Conservation (phyloP, 1,140 invertebrate genomes). For the Drosophila arawakana region DNA sequence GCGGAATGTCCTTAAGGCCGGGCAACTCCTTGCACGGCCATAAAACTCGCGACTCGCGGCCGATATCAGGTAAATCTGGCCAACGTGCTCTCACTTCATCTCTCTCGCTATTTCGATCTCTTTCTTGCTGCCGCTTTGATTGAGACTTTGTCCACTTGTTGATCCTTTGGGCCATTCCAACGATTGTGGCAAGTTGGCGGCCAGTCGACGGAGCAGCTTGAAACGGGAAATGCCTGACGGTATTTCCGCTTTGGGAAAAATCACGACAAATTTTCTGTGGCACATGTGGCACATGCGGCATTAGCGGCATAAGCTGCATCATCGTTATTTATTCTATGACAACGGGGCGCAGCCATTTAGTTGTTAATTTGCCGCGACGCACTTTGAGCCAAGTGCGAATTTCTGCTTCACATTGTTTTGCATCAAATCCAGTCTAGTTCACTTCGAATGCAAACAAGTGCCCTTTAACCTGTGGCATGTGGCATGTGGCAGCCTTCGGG, state of each 20-base stretch:
- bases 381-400: constrained; percentile 9
- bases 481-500: constrained; percentile 32
- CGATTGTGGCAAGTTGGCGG: constrained; percentile 27
- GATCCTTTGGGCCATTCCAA: constrained; percentile 34
- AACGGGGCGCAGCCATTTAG: constrained; percentile 38
- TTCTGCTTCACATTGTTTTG: not conserved
- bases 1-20: constrained; percentile 51
- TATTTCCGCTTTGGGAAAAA: constrained; percentile 41
- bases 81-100: not conserved
- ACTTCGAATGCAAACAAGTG: too few species aligned
- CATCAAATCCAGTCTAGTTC: not conserved
- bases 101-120: not conserved
- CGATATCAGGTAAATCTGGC: not conserved
- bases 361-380: constrained; percentile 39
- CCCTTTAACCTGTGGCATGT: constrained; percentile 5
- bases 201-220: constrained; percentile 14
- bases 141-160: constrained; percentile 42
- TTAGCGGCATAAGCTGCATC: constrained; percentile 7
- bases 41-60: constrained; percentile 12
- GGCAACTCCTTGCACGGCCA: constrained; percentile 68
- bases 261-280: not conserved
- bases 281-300: constrained; percentile 29
- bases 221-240: constrained; percentile 34
- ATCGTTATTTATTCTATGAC: constrained; percentile 2
- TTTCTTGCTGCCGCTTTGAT: not conserved